Conservation (phyloP, 2,113 vertebrate species). For the Channa maculata region DNA sequence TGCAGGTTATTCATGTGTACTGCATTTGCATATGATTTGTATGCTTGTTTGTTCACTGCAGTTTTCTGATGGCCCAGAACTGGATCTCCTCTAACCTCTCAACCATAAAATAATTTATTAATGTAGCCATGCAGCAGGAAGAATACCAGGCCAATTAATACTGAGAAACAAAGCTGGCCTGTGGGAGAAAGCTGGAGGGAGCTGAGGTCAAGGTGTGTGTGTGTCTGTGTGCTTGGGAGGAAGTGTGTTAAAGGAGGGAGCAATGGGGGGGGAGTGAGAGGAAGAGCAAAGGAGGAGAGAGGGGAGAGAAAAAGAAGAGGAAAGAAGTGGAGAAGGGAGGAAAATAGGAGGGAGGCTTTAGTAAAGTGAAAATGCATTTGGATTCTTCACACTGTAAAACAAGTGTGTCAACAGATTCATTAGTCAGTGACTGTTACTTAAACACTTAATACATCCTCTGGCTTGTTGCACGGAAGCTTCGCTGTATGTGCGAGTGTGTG, state of each 20-base stretch:
- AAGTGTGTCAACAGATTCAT: neutral
- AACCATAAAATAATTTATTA: constrained; percentile 49
- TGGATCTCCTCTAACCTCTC: constrained; percentile 23
- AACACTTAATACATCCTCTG: neutral
- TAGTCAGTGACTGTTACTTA: neutral
- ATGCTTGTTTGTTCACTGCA: neutral
- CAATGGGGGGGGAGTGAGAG: neutral
- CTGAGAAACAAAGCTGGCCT: constrained; percentile 39
- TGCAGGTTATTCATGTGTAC: neutral
- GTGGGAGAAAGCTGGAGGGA: constrained; percentile 29
- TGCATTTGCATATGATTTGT: neutral
- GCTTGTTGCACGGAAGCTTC: neutral
- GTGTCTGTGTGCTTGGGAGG: neutral
- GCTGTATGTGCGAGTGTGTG: neutral
- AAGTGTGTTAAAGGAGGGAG: neutral
- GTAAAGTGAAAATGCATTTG: neutral
- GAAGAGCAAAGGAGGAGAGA: neutral
- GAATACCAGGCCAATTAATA: constrained; percentile 47
- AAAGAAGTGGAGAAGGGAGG: neutral
- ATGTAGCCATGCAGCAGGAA: constrained; percentile 36
- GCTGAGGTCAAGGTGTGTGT: constrained; percentile 16
- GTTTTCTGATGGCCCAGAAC: constrained; percentile 13
- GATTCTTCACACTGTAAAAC: neutral
- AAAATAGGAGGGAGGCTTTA: neutral
- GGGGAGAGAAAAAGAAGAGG: neutral